A percentile compares a stretch with the other conserved stretches of the same genome.
Evolutionary conservation across 2,888 invertebrate genomes (phyloP).

Genomic region (Mycalesis mineus): DNA sequence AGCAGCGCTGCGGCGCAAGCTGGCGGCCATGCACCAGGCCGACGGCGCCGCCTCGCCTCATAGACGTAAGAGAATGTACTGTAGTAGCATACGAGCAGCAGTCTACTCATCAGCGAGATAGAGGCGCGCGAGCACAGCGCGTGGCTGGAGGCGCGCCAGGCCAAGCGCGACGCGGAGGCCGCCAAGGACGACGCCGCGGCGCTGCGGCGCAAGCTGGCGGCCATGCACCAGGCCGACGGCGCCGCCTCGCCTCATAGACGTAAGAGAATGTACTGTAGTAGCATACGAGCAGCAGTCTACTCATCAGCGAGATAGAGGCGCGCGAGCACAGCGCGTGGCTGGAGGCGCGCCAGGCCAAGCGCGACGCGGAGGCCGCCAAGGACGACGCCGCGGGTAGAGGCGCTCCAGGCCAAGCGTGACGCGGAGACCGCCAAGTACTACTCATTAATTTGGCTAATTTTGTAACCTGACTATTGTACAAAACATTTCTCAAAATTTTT

Average conservation of each 20-base stretch:
- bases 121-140: conserved; percentile 92
- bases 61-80: conserved; percentile 34
- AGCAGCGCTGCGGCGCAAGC: conserved; percentile 89
- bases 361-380: conserved; percentile 86
- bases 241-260: conserved; percentile 53
- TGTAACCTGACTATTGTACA: no score
- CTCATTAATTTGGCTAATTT: no score
- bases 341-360: conserved; percentile 86
- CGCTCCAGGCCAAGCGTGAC: conserved; percentile 75
- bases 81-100: no score
- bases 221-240: conserved; percentile 44
- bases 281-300: no score
- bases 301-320: conserved; percentile 87
- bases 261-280: conserved; percentile 24
- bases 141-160: conserved; percentile 90
- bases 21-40: conserved; percentile 85
- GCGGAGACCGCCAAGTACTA: conserved; percentile 83
- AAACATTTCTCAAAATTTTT: no score
- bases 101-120: conserved; percentile 84
- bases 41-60: conserved; percentile 56
- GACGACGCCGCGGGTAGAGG: conserved; percentile 58
- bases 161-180: conserved; percentile 90
- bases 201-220: conserved; percentile 54
- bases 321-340: conserved; percentile 93
- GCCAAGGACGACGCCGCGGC: conserved; percentile 64